Base-by-base conservation (phyloP, 2,113 vertebrate genomes). In the Hepsetus odoe region DNA sequence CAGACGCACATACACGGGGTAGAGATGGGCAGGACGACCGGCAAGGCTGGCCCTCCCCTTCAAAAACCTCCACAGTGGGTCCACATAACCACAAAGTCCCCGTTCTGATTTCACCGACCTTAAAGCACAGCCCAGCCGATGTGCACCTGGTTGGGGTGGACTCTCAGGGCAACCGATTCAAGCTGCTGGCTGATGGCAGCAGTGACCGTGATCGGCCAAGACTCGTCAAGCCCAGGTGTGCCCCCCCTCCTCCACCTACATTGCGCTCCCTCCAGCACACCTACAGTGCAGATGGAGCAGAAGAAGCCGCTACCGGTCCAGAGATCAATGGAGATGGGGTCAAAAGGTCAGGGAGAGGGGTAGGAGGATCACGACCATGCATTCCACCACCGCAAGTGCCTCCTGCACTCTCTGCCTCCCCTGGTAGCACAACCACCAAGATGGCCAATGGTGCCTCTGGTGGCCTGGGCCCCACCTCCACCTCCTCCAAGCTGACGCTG, bases 131-230 rank as follows among this genome's bases (percentile, higher is more conserved):
- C 88, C 92, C 96, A 38, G 94, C 95, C 1, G 97, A 98, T 0
- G 95, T 95, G 84, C 97, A 98, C 90, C 92, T 97, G 70, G 96
- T 99, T 38, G 98, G 96, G 78, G 94, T 97, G 77, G 98, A 99
- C 94, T 99, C 98, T 92, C 96, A 98, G 94, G 98, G 98, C 91
- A 98, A 99, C 89, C 96, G 96, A 80, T 99, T 99, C 88, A 98
- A 98, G 90, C 95, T 99, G 89, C 93, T 99, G 79, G 95, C 95
- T 11, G 98, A 84, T 64, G 97, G 91, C 95, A 96, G 91, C 95
- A 95, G 87, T 89, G 97, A 98, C 87, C 93, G 95, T 84, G 97
- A 99, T 91, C 92, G 95, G 81, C 96, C 96, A 46, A 94, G 96
- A 58, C 94, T 97, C 32, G 93, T 99, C 70, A 99, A 99, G 89